These are phyloP conservation scores for Cryptoblepharus egeriae DNA, from an alignment of 2,797 vertebrate genomes.

Conservation along the genomic window DNA sequence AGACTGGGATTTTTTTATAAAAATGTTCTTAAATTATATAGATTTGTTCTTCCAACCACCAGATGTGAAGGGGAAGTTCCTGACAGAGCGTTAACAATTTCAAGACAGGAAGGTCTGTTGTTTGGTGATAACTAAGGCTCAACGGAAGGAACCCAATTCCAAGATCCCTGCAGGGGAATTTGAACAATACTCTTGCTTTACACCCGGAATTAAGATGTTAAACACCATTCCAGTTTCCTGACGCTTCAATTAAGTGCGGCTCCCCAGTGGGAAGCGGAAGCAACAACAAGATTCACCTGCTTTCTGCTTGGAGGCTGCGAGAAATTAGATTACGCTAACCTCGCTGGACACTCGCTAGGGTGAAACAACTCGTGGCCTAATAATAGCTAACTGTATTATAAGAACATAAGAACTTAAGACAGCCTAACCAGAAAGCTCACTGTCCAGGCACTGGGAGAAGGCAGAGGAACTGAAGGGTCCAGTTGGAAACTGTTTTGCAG, in stretches of 20 bases:
- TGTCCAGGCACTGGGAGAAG: background rate
- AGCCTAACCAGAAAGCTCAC: background rate
- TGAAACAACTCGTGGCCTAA: background rate
- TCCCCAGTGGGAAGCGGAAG: background rate
- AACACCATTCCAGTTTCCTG: background rate
- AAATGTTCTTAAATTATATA: background rate
- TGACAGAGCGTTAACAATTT: slow-evolving; percentile 54
- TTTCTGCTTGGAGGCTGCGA: background rate
- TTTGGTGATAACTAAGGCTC: slow-evolving; percentile 22
- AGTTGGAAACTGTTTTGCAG: too few species aligned
- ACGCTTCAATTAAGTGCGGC: background rate
- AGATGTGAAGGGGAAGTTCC: slow-evolving; percentile 37
- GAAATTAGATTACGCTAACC: slow-evolving; percentile 24
- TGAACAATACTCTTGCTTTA: slow-evolving; percentile 1
- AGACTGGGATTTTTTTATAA: slow-evolving; percentile 45
- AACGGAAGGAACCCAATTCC: slow-evolving; percentile 6
- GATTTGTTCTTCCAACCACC: slow-evolving; percentile 45
- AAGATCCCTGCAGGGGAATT: background rate
- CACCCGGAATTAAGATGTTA: background rate
- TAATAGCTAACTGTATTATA: slow-evolving; percentile 46
- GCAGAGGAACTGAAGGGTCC: background rate
- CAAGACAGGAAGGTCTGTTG: slow-evolving; percentile 65
- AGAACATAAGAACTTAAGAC: slow-evolving; percentile 49
- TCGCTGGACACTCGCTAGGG: background rate
- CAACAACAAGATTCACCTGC: background rate